Conservation (phyloP, 2,113 vertebrate species). For the Hystrix cristata region DNA sequence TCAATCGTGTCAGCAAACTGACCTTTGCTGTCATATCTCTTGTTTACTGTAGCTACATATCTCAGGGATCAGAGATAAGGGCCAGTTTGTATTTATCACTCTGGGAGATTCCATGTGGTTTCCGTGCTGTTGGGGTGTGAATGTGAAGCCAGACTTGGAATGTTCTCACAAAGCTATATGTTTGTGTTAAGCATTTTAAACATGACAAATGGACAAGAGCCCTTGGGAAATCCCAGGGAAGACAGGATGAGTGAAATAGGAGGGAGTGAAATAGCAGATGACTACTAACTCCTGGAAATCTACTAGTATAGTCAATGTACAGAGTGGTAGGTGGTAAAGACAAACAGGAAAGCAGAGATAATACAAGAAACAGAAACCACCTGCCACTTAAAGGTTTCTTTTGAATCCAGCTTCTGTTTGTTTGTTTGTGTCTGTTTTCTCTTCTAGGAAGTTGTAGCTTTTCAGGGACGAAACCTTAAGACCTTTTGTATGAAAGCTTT, state of each 20-base stretch:
- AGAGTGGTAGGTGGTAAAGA: background rate
- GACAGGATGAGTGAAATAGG: background rate
- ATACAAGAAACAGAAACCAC: background rate
- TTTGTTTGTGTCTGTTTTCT: slow-evolving; percentile 14
- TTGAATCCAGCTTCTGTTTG: slow-evolving; percentile 16
- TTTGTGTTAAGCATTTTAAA: slow-evolving; percentile 53
- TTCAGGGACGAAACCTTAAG: background rate
- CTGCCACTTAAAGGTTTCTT: background rate
- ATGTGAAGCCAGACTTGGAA: background rate
- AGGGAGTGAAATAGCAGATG: background rate
- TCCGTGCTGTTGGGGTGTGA: slow-evolving; percentile 7
- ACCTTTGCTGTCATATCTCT: slow-evolving; percentile 27
- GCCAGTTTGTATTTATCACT: background rate
- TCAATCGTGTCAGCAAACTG: background rate
- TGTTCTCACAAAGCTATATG: background rate
- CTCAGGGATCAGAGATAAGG: background rate
- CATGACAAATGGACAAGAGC: background rate
- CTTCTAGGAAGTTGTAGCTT: background rate
- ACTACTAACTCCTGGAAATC: background rate
- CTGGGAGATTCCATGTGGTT: slow-evolving; percentile 49
- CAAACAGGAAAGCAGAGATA: background rate
- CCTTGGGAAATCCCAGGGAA: slow-evolving; percentile 57
- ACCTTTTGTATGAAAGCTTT: background rate
- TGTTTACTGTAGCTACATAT: background rate
- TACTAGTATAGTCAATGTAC: background rate